phyloP scores from a whole-genome alignment of 1,140 invertebrate genomes.

The Reticulitermes speratus region DNA sequence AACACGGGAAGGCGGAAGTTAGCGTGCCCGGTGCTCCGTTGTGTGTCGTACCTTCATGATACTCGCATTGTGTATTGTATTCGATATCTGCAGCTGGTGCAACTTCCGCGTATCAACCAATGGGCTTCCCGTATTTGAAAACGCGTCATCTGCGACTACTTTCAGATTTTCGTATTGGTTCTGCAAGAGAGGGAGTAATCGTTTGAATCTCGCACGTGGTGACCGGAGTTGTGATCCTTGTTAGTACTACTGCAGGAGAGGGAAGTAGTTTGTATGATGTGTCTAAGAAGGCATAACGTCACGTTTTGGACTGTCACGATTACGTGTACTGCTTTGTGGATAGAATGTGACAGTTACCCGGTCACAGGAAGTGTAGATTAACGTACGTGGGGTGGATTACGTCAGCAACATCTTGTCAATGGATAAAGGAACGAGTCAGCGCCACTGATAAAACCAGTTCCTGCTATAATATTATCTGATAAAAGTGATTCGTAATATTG shows the following conservation, averaged over 20 bases:
- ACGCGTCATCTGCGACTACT: not conserved
- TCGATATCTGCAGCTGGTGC: not conserved
- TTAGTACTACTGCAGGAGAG: not conserved
- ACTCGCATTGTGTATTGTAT: not conserved
- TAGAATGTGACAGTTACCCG: not conserved
- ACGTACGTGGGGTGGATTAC: not conserved
- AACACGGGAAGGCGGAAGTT: no score
- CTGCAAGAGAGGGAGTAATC: not conserved
- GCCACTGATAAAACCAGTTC: not conserved
- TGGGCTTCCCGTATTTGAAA: not conserved
- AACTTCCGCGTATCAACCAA: not conserved
- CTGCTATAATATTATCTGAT: not conserved
- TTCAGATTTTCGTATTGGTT: not conserved
- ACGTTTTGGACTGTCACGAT: not conserved
- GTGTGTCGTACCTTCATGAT: not conserved
- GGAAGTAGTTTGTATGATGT: not conserved
- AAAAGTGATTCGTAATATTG: not conserved
- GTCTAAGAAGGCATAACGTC: not conserved
- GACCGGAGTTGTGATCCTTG: not conserved
- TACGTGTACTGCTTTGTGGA: not conserved
- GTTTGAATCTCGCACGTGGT: not conserved
- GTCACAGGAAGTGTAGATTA: not conserved
- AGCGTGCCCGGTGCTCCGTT: not conserved
- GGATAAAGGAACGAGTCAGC: not conserved
- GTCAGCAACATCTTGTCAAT: not conserved